Conservation (phyloP, 2,888 invertebrate genomes). For the Tiliacea aurago region DNA sequence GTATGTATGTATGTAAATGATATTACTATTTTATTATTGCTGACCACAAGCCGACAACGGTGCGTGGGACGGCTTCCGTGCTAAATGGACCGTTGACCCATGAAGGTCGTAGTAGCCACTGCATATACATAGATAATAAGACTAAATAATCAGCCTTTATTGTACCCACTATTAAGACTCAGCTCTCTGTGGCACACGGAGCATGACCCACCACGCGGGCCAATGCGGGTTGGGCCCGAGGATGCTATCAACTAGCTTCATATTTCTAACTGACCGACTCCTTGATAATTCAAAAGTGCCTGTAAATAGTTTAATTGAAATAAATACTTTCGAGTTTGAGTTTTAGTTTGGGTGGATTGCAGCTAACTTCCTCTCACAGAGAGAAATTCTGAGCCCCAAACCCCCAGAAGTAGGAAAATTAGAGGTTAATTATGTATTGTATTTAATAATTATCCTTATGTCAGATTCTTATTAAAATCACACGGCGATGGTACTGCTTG, state of each 20-base stretch:
- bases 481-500: too few relatives aligned
- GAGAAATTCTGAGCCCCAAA: not conserved
- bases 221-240: too few relatives aligned
- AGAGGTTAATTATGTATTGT: too few relatives aligned
- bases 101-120: constrained; percentile 27
- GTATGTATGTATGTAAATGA: not conserved
- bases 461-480: too few relatives aligned
- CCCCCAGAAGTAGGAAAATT: not conserved
- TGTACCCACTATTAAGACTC: not conserved
- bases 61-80: constrained; percentile 43
- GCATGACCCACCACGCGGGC: not conserved
- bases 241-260: too few relatives aligned
- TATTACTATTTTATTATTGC: not conserved
- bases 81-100: constrained; percentile 37
- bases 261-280: too few relatives aligned
- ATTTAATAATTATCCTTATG: not conserved
- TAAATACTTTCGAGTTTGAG: too few relatives aligned
- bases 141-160: not conserved
- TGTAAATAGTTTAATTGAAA: too few relatives aligned
- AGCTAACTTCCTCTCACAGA: not conserved
- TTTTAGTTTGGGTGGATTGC: too few relatives aligned
- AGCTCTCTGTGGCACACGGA: not conserved
- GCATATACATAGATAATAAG: not conserved
- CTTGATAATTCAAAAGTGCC: too few relatives aligned
- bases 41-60: not conserved